Percentiles rank a stretch among this genome's conserved stretches.
phyloP scores from a whole-genome alignment of 37 sponge, comb jelly and placozoan genomes.

The Beroe ovata region DNA sequence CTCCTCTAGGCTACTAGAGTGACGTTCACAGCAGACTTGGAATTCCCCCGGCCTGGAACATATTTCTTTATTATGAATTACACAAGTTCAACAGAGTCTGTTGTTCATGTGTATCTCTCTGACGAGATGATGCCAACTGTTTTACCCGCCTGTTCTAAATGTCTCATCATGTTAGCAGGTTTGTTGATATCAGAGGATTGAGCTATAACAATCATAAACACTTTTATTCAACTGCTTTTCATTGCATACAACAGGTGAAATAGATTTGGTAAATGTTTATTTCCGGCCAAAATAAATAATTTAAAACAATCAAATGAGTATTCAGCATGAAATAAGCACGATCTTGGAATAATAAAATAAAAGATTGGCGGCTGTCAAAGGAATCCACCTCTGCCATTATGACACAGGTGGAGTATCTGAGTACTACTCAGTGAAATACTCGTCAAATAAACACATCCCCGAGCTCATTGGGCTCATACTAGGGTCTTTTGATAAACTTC shows the following conservation, averaged over 20 bases:
- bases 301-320: no score
- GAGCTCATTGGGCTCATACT: no score
- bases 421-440: no score
- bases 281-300: neutral
- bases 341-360: no score
- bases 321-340: no score
- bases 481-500: no score
- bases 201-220: neutral
- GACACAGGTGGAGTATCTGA: no score
- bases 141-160: neutral
- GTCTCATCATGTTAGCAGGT: slow-evolving; percentile 61
- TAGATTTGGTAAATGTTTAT: slow-evolving; percentile 3
- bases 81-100: neutral
- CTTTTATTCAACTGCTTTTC: neutral
- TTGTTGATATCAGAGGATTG: no score
- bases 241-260: no score
- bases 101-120: neutral
- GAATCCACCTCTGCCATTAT: no score
- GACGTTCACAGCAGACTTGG: slow-evolving; percentile 5
- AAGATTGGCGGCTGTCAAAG: no score
- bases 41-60: neutral
- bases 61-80: slow-evolving; percentile 54
- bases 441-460: no score
- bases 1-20: neutral
- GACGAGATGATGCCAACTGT: neutral